Evolutionary conservation across 2,113 vertebrate species (phyloP).

Genomic region (Anolis sagrei): DNA sequence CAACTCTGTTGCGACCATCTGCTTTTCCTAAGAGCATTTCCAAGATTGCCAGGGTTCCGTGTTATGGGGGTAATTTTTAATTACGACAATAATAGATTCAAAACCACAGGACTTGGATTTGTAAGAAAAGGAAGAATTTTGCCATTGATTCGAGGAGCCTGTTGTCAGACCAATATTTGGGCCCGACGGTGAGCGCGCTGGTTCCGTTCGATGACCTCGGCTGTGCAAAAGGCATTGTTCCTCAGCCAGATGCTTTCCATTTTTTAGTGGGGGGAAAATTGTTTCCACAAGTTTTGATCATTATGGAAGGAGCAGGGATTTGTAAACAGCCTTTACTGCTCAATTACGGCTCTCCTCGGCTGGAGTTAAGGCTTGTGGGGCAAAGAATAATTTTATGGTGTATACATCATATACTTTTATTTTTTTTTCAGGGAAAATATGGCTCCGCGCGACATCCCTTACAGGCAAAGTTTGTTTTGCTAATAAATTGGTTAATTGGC

Average conservation of each 20-base stretch:
- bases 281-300: conserved; percentile 25
- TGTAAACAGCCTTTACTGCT: conserved; percentile 41
- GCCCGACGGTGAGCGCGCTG: not conserved
- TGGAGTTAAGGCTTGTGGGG: conserved; percentile 22
- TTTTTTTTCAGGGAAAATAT: conserved; percentile 4
- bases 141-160: not conserved
- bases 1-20: conserved; percentile 58
- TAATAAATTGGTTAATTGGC: not conserved
- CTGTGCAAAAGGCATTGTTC: not conserved
- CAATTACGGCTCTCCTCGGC: not conserved
- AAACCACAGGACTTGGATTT: not conserved
- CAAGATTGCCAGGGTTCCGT: conserved; percentile 55
- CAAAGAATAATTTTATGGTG: conserved; percentile 28
- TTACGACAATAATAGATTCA: conserved; percentile 19
- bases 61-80: conserved; percentile 43
- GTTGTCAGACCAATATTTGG: not conserved
- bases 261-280: not conserved
- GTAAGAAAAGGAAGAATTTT: too few species aligned
- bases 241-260: conserved; percentile 34
- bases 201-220: not conserved
- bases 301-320: not conserved
- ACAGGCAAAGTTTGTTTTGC: conserved; percentile 18
- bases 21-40: conserved; percentile 60
- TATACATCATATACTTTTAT: conserved; percentile 14
- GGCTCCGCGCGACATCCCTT: conserved; percentile 13